Percentiles rank a stretch among this genome's conserved stretches.
phyloP scores from a whole-genome alignment of 2,888 invertebrate genomes.

The Oscheius onirici region DNA sequence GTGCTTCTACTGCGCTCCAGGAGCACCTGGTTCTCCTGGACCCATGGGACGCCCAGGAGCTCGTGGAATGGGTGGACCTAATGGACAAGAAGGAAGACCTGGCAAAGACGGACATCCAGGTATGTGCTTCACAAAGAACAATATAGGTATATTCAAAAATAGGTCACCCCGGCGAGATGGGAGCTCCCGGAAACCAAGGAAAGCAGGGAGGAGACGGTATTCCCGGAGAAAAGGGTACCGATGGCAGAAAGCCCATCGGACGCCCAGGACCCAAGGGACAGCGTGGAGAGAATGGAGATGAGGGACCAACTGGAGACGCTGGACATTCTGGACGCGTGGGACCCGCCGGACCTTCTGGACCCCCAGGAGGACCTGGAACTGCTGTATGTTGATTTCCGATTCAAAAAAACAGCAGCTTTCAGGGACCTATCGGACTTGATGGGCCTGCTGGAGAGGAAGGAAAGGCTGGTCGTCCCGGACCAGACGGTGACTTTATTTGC shows the following conservation, averaged over 20 bases:
- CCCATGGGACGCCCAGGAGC: slow-evolving; percentile 52
- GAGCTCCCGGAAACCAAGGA: slow-evolving; percentile 62
- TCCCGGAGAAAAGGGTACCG: slow-evolving; percentile 66
- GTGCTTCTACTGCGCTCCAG: slow-evolving; percentile 59
- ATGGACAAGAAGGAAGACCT: slow-evolving; percentile 57
- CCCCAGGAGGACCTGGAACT: slow-evolving; percentile 51
- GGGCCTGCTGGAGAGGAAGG: slow-evolving; percentile 57
- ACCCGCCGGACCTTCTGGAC: slow-evolving; percentile 51
- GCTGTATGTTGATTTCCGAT: slow-evolving; percentile 32
- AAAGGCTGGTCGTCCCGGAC: slow-evolving; percentile 49
- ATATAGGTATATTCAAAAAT: slow-evolving; percentile 37
- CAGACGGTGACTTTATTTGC: too few species aligned
- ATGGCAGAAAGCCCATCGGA: slow-evolving; percentile 67
- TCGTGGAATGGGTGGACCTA: slow-evolving; percentile 57
- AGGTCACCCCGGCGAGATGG: slow-evolving; percentile 61
- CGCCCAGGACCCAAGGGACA: slow-evolving; percentile 66
- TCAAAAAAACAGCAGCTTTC: slow-evolving; percentile 8
- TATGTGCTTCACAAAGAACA: too few species aligned
- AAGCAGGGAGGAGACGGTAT: slow-evolving; percentile 53
- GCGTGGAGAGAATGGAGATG: slow-evolving; percentile 53
- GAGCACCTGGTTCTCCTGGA: slow-evolving; percentile 44
- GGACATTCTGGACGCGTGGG: slow-evolving; percentile 59
- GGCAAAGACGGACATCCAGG: slow-evolving; percentile 63
- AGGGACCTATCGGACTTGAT: slow-evolving; percentile 53
- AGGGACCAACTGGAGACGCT: slow-evolving; percentile 45